Evolutionary conservation across 2,113 vertebrate genomes (phyloP), one percentile per base, ranked within the genome.

Genomic region (Rallus limicola): DNA sequence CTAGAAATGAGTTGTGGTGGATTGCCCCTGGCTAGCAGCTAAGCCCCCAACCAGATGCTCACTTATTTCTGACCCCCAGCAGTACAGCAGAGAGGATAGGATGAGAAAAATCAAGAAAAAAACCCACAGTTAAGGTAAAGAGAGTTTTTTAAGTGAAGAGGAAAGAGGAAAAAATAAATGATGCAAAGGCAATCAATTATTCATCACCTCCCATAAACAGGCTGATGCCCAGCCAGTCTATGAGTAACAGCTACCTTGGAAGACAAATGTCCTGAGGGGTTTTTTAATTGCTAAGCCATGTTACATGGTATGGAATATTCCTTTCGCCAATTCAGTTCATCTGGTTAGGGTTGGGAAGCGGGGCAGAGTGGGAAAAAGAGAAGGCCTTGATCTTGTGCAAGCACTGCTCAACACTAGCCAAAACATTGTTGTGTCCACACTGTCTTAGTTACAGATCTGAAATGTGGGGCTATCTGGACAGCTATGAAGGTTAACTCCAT

Each of bases 221-320:
- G 28, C 23, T 36, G 25, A 40, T 48, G 36, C 19, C 17, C 23
- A 81, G 33, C 4, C 26, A 29, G 25, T 18, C 28, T 76, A 28
- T 0, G 0, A 50, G 14, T 29, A 88, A 52, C 2, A 1, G 36
- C 16, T 60, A 3, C 13, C 19, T 24, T 64, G 52, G 24, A 89
- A 95, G 40, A 78, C 11, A 58, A 53, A 65, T 64, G 6, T 2
- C 36, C 33, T 44, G 16, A 34, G 18, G 8, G 15, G 5, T 2
- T 19, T 34, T 31, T 90, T 72, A 21, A n/a, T 52, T 83, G 29
- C 23, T 69, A 11, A 19, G 31, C 5, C 34, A 24, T 36, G 18
- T 42, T 46, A 15, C 4, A 3, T 25, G 18, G 9, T 31, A 21
- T 53, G 11, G 50, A 81, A 44, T 67, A 62, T 67, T 70, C 17